Percentiles rank a stretch among this genome's conserved stretches.
Evolutionary conservation across 2,888 invertebrate genomes (phyloP).

Genomic region (Catocala nupta): DNA sequence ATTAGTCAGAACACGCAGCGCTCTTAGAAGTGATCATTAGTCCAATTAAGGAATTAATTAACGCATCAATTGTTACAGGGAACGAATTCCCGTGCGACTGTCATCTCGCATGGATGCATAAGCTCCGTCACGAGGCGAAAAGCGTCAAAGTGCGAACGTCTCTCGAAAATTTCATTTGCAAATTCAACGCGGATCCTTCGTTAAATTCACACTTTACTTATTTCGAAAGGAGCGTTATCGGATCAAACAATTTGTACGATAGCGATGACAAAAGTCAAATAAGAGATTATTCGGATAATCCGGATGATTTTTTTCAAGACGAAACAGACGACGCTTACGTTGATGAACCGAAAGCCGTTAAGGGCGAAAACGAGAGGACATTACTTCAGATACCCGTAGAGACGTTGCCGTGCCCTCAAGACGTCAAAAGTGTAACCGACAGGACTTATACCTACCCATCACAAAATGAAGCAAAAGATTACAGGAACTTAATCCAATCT

Average conservation of each 20-base stretch:
- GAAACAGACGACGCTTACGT: conserved; percentile 76
- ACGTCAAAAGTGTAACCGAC: conserved; percentile 88
- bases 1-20: conserved; percentile 50
- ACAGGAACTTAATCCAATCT: conserved; percentile 78
- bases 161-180: conserved; percentile 92
- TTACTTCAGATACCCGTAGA: conserved; percentile 87
- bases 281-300: conserved; percentile 74
- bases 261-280: conserved; percentile 73
- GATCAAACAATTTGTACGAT: conserved; percentile 74
- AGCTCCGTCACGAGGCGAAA: conserved; percentile 91
- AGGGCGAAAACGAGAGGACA: conserved; percentile 77
- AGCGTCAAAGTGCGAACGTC: conserved; percentile 90
- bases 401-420: conserved; percentile 88
- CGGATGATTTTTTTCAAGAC: conserved; percentile 75
- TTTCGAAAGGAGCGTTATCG: conserved; percentile 75
- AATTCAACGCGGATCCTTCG: conserved; percentile 84
- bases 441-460: conserved; percentile 86
- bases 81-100: conserved; percentile 95
- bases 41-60: conserved; percentile 66
- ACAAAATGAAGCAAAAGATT: conserved; percentile 86
- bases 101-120: conserved; percentile 93
- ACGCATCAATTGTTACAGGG: conserved; percentile 88
- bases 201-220: conserved; percentile 78
- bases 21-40: conserved; percentile 54
- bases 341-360: conserved; percentile 75